A percentile compares a stretch with the other conserved stretches of the same genome.
phyloP scores from a whole-genome alignment of 2,888 invertebrate genomes.

The Drosophila multiciliata region DNA sequence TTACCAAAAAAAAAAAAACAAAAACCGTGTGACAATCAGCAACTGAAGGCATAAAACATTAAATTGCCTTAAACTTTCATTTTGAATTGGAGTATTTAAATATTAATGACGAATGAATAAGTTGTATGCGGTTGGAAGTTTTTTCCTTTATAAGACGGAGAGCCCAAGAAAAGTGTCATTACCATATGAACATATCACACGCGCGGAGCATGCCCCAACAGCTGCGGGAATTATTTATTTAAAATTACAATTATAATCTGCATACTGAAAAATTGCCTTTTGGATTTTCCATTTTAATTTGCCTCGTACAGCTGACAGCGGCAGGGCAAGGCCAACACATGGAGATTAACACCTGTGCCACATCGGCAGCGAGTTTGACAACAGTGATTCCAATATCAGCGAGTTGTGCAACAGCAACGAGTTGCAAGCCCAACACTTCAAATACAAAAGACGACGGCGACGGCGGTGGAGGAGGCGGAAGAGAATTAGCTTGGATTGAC shows the following conservation, averaged over 20 bases:
- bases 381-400: constrained; percentile 9
- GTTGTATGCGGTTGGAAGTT: constrained; percentile 16
- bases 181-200: constrained; percentile 21
- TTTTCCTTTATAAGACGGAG: neutral
- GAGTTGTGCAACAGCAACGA: neutral
- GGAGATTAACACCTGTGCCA: constrained; percentile 56
- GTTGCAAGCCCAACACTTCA: constrained; percentile 1
- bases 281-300: neutral
- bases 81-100: constrained; percentile 4
- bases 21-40: constrained; percentile 31
- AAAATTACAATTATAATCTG: constrained; percentile 21
- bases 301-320: constrained; percentile 51
- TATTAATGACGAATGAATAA: constrained; percentile 5
- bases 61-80: constrained; percentile 15
- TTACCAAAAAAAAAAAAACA: neutral
- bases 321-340: constrained; percentile 71
- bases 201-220: constrained; percentile 15
- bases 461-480: constrained; percentile 14
- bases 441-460: constrained; percentile 8
- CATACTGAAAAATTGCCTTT: constrained; percentile 13
- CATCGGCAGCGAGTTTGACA: constrained; percentile 21
- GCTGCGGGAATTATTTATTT: constrained; percentile 42
- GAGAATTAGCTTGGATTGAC: constrained; percentile 38
- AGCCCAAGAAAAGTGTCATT: neutral
- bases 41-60: constrained; percentile 59